These are phyloP conservation scores for Propithecus coquereli DNA, from an alignment of 2,113 vertebrate species.

Conservation along the genomic window DNA sequence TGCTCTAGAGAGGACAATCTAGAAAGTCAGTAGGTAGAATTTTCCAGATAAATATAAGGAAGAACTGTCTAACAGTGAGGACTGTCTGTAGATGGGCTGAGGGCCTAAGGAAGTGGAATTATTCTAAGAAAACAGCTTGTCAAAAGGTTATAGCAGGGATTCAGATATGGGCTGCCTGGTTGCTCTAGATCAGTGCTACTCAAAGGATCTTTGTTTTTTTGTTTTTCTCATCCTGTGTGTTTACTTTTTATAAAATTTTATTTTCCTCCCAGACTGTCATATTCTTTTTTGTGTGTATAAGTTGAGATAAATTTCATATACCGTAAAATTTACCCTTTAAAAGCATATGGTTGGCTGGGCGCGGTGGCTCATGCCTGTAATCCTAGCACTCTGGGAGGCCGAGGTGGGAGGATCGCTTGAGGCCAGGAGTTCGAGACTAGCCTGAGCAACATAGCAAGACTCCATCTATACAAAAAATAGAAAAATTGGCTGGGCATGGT, in stretches of 20 bases:
- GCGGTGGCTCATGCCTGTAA: no score
- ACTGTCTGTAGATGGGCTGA: neutral
- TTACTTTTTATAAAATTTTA: neutral
- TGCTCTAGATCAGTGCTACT: neutral
- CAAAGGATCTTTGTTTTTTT: neutral
- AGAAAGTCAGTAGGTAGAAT: neutral
- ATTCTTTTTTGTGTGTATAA: neutral
- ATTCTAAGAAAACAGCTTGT: neutral
- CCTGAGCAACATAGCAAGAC: no score
- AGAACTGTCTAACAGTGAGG: neutral
- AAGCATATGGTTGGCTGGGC: neutral
- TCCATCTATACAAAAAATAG: no score
- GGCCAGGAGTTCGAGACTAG: no score
- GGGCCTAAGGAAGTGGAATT: neutral
- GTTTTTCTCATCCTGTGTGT: neutral
- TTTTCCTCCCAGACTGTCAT: neutral
- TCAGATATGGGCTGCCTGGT: neutral
- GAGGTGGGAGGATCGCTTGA: no score
- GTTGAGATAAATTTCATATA: conserved; percentile 23
- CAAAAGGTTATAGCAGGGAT: neutral
- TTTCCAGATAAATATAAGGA: neutral
- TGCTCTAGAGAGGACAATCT: neutral
- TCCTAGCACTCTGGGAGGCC: no score
- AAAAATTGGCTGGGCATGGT: no score
- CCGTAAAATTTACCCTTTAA: neutral